These are phyloP conservation scores for Arizona elegans DNA, from an alignment of 2,113 vertebrate species.

Conservation along the genomic window DNA sequence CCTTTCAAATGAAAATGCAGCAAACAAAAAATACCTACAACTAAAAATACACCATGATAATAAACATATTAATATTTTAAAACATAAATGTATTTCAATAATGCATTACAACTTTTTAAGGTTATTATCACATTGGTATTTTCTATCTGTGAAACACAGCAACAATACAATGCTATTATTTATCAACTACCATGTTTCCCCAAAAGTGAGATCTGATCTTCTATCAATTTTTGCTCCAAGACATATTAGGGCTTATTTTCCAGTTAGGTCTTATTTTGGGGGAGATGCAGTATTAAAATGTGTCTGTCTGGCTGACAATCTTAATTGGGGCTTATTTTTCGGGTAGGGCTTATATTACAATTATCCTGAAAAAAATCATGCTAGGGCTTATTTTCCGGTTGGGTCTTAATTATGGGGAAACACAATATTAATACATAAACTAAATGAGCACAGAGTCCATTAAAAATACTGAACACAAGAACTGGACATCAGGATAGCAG, in stretches of 20 bases:
- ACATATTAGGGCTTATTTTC: too few relatives aligned
- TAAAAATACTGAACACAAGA: neutral
- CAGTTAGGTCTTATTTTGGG: too few relatives aligned
- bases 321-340: too few relatives aligned
- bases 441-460: neutral
- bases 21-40: neutral
- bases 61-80: neutral
- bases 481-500: neutral
- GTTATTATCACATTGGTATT: neutral
- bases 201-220: too few relatives aligned
- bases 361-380: too few relatives aligned
- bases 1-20: neutral
- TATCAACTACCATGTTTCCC: too few relatives aligned
- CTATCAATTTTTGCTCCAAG: too few relatives aligned
- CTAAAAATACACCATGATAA: neutral
- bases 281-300: too few relatives aligned
- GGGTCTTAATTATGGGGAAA: too few relatives aligned
- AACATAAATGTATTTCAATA: neutral
- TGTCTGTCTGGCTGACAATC: too few relatives aligned
- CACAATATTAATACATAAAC: neutral
- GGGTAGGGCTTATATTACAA: too few relatives aligned
- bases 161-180: neutral
- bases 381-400: too few relatives aligned
- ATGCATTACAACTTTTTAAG: neutral
- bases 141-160: neutral